A percentile compares a stretch with the other conserved stretches of the same genome.
Conservation (phyloP, 2,113 vertebrate genomes). For the Takifugu flavidus region DNA sequence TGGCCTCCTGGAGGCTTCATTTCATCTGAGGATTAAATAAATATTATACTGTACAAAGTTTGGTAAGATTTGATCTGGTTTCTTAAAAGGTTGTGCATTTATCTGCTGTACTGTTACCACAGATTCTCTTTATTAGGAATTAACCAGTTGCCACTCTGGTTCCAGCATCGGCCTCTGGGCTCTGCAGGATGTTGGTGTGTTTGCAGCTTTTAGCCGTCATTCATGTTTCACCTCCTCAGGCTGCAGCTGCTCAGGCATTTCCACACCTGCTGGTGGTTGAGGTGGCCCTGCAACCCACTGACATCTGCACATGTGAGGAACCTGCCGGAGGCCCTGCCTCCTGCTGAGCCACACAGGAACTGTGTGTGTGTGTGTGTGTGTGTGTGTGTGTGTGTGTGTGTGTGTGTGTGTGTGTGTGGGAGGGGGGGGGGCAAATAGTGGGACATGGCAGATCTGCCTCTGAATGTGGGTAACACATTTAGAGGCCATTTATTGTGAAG, state of each 20-base stretch:
- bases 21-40: constrained; percentile 57
- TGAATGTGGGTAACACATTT: too few species aligned
- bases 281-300: constrained; percentile 17
- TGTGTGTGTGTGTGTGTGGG: background rate
- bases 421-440: too few species aligned
- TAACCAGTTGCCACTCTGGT: too few species aligned
- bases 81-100: too few species aligned
- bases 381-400: background rate
- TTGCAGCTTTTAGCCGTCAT: constrained; percentile 20
- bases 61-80: too few species aligned
- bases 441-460: too few species aligned
- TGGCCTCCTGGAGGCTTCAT: constrained; percentile 17
- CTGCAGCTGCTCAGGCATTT: constrained; percentile 32
- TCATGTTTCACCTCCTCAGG: constrained; percentile 44
- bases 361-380: background rate
- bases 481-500: too few species aligned
- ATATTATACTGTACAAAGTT: constrained; percentile 33
- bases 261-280: constrained; percentile 16
- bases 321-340: constrained; percentile 52
- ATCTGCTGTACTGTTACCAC: too few species aligned
- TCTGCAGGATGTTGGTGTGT: constrained; percentile 8
- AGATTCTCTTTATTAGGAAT: too few species aligned
- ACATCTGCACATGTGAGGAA: constrained; percentile 23
- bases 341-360: constrained; percentile 37
- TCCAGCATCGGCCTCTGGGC: background rate